Evolutionary conservation across 1,140 invertebrate genomes (phyloP).

Genomic region (Drosophila pruinosa): DNA sequence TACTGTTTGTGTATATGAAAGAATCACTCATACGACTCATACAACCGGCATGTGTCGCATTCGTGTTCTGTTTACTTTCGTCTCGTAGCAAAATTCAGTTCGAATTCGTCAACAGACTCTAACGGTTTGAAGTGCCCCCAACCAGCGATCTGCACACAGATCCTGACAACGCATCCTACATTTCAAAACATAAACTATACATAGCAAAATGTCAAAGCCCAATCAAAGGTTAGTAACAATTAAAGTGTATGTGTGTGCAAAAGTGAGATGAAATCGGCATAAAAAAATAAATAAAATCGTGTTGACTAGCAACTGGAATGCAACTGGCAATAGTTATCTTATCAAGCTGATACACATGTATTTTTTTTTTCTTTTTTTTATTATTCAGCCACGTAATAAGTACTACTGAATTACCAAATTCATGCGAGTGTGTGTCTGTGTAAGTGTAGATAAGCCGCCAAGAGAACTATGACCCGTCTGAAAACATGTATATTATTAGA

Average conservation of each 20-base stretch:
- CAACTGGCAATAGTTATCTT: slow-evolving; percentile 18
- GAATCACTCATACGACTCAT: slow-evolving; percentile 73
- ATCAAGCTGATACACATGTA: not conserved
- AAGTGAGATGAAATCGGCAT: not conserved
- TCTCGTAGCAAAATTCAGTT: slow-evolving; percentile 61
- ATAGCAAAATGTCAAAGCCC: slow-evolving; percentile 11
- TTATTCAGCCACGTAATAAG: slow-evolving; percentile 8
- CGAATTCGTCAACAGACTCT: slow-evolving; percentile 75
- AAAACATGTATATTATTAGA: not conserved
- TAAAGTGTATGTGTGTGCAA: not conserved
- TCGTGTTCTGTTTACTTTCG: slow-evolving; percentile 66
- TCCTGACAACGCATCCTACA: slow-evolving; percentile 18
- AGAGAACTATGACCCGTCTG: slow-evolving; percentile 9
- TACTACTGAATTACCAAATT: not conserved
- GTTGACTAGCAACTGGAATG: slow-evolving; percentile 5
- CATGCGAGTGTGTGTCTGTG: not conserved
- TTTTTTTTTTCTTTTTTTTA: slow-evolving; percentile 2
- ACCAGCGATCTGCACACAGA: not conserved
- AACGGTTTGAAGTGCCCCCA: slow-evolving; percentile 62
- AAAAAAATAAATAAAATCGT: not conserved
- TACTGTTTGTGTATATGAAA: slow-evolving; percentile 50
- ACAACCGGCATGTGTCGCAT: slow-evolving; percentile 48
- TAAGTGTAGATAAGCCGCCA: slow-evolving; percentile 1
- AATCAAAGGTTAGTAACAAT: slow-evolving; percentile 25
- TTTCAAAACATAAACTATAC: not conserved